Conservation (phyloP, 2,113 vertebrate genomes). For the Thymallus thymallus region DNA sequence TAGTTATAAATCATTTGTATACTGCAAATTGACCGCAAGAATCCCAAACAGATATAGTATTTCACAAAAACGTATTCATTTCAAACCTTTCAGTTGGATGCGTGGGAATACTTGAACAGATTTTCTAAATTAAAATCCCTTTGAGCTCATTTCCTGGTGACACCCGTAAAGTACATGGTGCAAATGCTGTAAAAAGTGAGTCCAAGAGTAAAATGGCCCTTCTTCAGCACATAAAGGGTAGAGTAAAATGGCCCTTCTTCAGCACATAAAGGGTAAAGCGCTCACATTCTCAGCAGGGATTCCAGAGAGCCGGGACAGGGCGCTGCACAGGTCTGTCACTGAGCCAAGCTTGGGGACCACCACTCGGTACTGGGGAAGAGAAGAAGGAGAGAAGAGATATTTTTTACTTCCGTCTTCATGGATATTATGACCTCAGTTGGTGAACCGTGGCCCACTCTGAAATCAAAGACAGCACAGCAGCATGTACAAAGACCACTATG, state of each 20-base stretch:
- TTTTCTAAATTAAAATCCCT: neutral
- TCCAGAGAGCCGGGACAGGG: constrained; percentile 85
- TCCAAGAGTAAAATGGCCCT: neutral
- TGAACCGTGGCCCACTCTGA: neutral
- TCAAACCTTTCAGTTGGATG: no score
- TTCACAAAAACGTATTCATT: no score
- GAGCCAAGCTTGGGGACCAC: constrained; percentile 90
- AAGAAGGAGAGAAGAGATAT: neutral
- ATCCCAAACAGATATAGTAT: no score
- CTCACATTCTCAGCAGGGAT: constrained; percentile 88
- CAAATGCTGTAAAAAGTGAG: neutral
- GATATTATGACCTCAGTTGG: neutral
- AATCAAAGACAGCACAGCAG: neutral
- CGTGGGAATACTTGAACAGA: no score
- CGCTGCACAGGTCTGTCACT: constrained; percentile 86
- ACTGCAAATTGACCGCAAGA: no score
- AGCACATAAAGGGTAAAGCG: neutral
- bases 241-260: neutral
- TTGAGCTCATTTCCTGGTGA: neutral
- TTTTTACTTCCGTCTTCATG: neutral
- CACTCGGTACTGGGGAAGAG: constrained; percentile 79
- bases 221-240: neutral
- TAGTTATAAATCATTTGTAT: no score
- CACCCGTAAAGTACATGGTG: neutral
- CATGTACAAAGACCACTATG: neutral